Conservation (phyloP, 2,797 vertebrate species). For the Leuciscus waleckii region DNA sequence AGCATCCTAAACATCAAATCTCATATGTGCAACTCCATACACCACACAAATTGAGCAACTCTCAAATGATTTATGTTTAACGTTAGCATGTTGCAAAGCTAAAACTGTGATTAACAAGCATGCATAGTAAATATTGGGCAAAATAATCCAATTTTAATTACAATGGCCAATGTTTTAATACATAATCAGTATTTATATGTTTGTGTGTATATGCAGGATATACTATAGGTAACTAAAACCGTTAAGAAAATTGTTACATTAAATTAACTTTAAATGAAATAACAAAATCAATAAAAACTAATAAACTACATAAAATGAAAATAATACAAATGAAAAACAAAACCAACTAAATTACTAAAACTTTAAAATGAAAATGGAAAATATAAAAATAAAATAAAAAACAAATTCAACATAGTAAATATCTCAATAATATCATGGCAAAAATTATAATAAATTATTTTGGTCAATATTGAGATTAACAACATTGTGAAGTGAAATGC, state of each 20-base stretch:
- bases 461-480: neutral
- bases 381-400: no score
- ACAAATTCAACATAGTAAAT: neutral
- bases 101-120: neutral
- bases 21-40: neutral
- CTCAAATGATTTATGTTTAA: neutral
- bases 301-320: neutral
- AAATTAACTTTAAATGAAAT: neutral
- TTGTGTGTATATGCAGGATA: no score
- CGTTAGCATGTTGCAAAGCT: neutral
- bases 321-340: neutral
- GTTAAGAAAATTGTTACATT: no score
- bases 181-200: neutral
- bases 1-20: neutral
- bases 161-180: neutral
- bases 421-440: neutral
- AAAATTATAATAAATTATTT: neutral
- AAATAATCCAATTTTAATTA: neutral
- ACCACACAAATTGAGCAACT: neutral
- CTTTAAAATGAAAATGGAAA: neutral
- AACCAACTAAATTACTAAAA: neutral
- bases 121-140: neutral
- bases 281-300: neutral
- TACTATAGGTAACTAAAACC: no score
- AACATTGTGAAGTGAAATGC: neutral